Conservation (phyloP, 2,888 invertebrate species). For the Sinopyrophorus schimmeli region DNA sequence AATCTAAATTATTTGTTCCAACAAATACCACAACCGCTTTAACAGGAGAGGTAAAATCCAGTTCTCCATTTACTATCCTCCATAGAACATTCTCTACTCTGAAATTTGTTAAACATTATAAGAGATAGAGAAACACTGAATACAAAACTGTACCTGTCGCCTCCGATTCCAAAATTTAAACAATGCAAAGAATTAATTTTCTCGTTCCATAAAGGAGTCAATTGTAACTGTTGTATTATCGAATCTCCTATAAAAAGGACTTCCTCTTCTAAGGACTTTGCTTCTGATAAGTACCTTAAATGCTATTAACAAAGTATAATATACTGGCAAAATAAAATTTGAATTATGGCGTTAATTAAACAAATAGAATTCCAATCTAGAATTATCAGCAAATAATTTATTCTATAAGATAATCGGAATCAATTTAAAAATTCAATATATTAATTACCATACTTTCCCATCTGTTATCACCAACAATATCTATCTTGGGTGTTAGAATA, state of each 20-base stretch:
- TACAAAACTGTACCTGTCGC: slow-evolving; percentile 57
- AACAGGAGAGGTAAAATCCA: slow-evolving; percentile 68
- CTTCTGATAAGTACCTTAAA: slow-evolving; percentile 62
- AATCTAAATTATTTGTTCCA: slow-evolving; percentile 69
- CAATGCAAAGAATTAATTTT: slow-evolving; percentile 69
- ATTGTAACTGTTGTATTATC: slow-evolving; percentile 63
- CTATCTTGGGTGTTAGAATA: slow-evolving; percentile 58
- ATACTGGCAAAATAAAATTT: not conserved
- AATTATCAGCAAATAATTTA: not conserved
- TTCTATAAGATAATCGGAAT: not conserved
- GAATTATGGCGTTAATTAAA: too few relatives aligned
- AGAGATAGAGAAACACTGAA: not conserved
- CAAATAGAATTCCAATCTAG: too few relatives aligned
- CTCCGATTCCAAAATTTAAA: slow-evolving; percentile 72
- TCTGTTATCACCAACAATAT: slow-evolving; percentile 62
- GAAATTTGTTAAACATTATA: slow-evolving; percentile 23
- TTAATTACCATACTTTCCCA: slow-evolving; percentile 64
- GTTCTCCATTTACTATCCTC: slow-evolving; percentile 69
- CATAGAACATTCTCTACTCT: slow-evolving; percentile 69
- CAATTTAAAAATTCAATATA: not conserved
- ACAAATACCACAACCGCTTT: slow-evolving; percentile 67
- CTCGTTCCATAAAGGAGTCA: slow-evolving; percentile 65
- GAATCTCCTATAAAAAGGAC: slow-evolving; percentile 72
- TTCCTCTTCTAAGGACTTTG: slow-evolving; percentile 65
- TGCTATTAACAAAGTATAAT: slow-evolving; percentile 58